Percentiles rank a stretch among this genome's conserved stretches.
These are phyloP conservation scores for Enteromius afrohamiltoni DNA, from an alignment of 2,797 vertebrate genomes.

Conservation along the genomic window DNA sequence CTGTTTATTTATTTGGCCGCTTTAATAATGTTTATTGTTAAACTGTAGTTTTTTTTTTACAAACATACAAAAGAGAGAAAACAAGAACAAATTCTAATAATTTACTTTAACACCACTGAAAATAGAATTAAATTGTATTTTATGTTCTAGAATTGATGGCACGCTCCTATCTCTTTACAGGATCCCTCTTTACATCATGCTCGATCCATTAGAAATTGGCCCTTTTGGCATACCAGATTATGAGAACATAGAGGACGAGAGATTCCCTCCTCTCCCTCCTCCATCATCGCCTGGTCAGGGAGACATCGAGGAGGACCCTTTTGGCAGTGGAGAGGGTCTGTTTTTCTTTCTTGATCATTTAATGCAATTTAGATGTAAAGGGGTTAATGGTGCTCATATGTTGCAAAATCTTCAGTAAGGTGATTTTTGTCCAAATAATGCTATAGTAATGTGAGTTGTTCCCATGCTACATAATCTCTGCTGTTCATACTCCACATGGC, in stretches of 20 bases:
- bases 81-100: not conserved
- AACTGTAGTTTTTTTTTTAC: not conserved
- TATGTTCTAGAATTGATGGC: not conserved
- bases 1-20: not conserved
- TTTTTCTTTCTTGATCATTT: not conserved
- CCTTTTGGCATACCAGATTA: constrained; percentile 75
- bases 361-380: not conserved
- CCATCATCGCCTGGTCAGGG: constrained; percentile 82
- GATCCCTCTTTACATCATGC: constrained; percentile 46
- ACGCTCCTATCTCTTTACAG: constrained; percentile 39
- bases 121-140: not conserved
- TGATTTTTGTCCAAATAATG: not conserved
- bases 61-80: not conserved
- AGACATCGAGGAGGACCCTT: constrained; percentile 68
- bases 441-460: not conserved
- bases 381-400: not conserved
- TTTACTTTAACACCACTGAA: not conserved
- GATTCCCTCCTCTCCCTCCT: constrained; percentile 86
- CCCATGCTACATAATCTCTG: not conserved
- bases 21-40: not conserved
- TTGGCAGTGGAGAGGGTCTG: constrained; percentile 64
- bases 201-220: constrained; percentile 67
- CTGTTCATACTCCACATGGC: not conserved
- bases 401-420: not conserved
- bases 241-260: constrained; percentile 82